Base-by-base conservation (phyloP, 2,797 vertebrate genomes). In the Microtus agrestis region DNA sequence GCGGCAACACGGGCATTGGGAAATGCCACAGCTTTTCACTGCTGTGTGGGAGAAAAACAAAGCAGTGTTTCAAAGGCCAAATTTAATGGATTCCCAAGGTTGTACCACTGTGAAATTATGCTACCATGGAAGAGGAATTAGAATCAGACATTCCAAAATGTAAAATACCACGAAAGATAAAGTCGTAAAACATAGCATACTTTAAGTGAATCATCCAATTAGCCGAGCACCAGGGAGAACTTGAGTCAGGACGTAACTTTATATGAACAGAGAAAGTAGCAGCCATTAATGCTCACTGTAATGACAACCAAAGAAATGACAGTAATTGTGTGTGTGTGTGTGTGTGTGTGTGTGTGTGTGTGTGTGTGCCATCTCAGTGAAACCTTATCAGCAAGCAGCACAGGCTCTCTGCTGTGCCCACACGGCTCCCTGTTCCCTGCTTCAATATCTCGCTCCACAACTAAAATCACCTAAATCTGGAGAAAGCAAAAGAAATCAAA, bases 21-120 rank as follows among this genome's bases (percentile, higher is more conserved):
- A 97, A 97, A 97, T 92, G 87, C 94, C 92, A 89, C 43, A 40
- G 74, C 91, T 94, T 90, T 93, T 95, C 94, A 89, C 69, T n/a
- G 37, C 78, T 71, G 65, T 80, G 76, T 74, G 91, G 73, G 61
- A 6, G 21, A 73, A 43, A 94, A 94, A 96, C 76, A 96, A 96
- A 96, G 85, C 77, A 25, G 43, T 91, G 59, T 85, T 96, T 77
- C 78, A 97, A 97, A 97, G 96, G 95, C 95, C 96, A 97, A 87
- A 77, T 87, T 92, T 97, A 97, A 96, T 95, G 76, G 82, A 96
- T 97, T 93, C 96, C 93, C 86, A 93, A 96, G 96, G 88, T 93
- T 96, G 91, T 43, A 69, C 43, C 87, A 43, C 94, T 93, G 78
- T 91, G 78, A 91, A 97, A 96, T 92, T 63, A 96, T 85, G 48